Evolutionary conservation across 1,140 invertebrate genomes (phyloP), one percentile per base, ranked within the genome.

Genomic region (Brachionus rotundiformis): DNA sequence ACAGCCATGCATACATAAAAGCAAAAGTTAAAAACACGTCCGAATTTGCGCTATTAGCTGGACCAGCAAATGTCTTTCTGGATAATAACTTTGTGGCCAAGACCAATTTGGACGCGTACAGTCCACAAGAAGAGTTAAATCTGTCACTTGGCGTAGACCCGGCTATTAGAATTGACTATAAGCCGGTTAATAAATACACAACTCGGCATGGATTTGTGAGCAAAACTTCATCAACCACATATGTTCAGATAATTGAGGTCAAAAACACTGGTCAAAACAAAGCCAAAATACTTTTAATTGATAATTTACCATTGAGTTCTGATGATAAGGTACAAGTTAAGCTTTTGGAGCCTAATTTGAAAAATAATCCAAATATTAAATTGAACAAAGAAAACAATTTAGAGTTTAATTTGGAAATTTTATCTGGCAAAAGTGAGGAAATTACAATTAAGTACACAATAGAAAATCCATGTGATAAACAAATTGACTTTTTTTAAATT

Each of bases 51-150:
- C 82, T 89, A 10, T 82, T 89, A 19, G 36, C 84, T 47, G 88
- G 89, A 79, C 82, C 83, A 23, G 86, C 87, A 7, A 87, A 84
- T 82, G 86, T 89, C 47, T 89, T 88, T 83, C 82, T 89, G 23
- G 86, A 89, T 82, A 88, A 88, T 82, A 87, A 83, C 82, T 89
- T 90, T 83, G 85, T 89, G 19, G 7, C 80, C 23, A 80, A 77
- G 33, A 77, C 73, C 2, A 31, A 33, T 31, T 33, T 77, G 44
- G 27, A 47, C 5, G 39, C 73, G 3, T 77, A 47, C 8, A 77
- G 73, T 77, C 73, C 73, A 77, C 73, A 77, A 77, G 63, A 68
- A 68, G 63, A 68, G 16, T 19, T 68, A 11, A 23, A 68, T 36
- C 10, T 68, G 7, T 68, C 63, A 16, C 16, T 68, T 13, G 63